Conservation (phyloP, 2,113 vertebrate species). For the Heterotilapia buettikoferi region DNA sequence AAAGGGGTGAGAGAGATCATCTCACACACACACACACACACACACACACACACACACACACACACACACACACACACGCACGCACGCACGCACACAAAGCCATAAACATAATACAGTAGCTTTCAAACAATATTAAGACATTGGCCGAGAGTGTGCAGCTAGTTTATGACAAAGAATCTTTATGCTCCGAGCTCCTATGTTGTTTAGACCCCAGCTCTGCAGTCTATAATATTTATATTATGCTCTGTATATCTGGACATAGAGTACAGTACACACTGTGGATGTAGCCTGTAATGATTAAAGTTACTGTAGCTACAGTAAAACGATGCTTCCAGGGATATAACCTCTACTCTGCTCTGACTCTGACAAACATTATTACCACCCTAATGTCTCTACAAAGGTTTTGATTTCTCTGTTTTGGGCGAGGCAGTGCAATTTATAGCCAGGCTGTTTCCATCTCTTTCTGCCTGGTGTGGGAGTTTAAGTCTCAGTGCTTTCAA, state of each 20-base stretch:
- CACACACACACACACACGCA: rapidly evolving
- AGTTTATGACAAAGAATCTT: constrained; percentile 24
- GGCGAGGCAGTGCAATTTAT: constrained; percentile 14
- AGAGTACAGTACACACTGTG: not conserved
- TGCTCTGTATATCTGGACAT: not conserved
- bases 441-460: constrained; percentile 11
- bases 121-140: constrained; percentile 35
- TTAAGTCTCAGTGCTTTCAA: constrained; percentile 32
- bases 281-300: not conserved
- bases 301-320: constrained; percentile 13
- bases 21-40: too few species aligned
- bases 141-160: not conserved
- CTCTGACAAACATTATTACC: constrained; percentile 36
- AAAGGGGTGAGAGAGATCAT: too few species aligned
- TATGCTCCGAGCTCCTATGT: not conserved
- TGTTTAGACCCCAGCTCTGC: not conserved
- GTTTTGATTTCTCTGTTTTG: constrained; percentile 16
- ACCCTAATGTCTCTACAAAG: constrained; percentile 20
- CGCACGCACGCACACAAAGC: not conserved
- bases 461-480: constrained; percentile 29
- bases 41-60: not conserved
- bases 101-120: constrained; percentile 15
- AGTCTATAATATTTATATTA: constrained; percentile 26
- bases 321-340: constrained; percentile 10
- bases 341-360: not conserved